Evolutionary conservation across 2,797 vertebrate genomes (phyloP).

Genomic region (Nasua narica): DNA sequence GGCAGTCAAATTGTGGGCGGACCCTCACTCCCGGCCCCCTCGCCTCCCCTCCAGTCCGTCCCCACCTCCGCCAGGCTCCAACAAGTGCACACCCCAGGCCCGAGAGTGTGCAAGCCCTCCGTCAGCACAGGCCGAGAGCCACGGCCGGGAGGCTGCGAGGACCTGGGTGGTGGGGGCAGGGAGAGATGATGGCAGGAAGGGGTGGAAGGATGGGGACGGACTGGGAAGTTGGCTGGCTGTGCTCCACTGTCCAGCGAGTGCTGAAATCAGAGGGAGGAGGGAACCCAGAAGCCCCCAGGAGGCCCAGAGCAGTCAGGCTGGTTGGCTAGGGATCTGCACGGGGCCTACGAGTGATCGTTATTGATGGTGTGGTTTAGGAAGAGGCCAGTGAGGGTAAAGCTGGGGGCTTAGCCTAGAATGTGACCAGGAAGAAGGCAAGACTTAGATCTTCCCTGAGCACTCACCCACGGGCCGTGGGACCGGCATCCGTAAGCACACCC

Average conservation of each 20-base stretch:
- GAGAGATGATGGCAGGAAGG: background rate
- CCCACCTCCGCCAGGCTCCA: background rate
- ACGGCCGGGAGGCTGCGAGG: background rate
- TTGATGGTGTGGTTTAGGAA: conserved; percentile 58
- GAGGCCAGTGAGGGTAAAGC: background rate
- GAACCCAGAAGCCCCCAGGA: background rate
- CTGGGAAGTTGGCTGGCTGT: background rate
- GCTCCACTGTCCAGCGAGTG: background rate
- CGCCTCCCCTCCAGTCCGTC: background rate
- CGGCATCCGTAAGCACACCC: background rate
- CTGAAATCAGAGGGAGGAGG: conserved; percentile 1
- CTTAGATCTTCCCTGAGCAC: background rate
- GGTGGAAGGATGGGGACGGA: background rate
- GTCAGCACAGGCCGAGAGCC: too few species aligned
- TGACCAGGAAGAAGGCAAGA: background rate
- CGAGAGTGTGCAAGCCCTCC: fast-evolving
- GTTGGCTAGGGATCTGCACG: background rate
- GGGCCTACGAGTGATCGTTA: background rate
- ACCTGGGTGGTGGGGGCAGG: too few species aligned
- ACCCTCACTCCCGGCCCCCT: background rate
- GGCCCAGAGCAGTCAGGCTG: background rate
- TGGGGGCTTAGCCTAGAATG: background rate
- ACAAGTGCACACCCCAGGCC: background rate
- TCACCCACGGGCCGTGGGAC: background rate
- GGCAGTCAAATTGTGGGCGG: background rate